Conservation (phyloP, 1,140 invertebrate species). For the Philotrypesis tridentata region DNA sequence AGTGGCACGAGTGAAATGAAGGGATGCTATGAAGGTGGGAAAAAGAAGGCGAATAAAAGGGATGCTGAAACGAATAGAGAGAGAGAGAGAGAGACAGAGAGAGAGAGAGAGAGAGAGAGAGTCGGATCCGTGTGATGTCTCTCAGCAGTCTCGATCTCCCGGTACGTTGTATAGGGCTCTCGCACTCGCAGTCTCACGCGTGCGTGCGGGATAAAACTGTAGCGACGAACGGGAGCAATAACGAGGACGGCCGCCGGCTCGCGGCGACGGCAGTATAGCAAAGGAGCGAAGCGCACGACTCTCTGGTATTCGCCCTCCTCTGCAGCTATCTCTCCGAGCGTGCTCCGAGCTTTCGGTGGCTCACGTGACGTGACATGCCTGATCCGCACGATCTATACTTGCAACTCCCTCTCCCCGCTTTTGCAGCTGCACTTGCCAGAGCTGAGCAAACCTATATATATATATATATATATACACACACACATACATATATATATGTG, state of each 20-base stretch:
- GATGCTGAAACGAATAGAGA: background rate
- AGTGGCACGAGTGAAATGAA: too few relatives aligned
- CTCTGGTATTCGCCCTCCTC: slow-evolving; percentile 12
- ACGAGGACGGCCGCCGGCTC: background rate
- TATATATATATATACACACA: too few relatives aligned
- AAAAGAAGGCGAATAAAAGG: too few relatives aligned
- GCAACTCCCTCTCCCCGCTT: background rate
- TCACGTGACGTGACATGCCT: background rate
- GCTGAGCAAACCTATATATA: too few relatives aligned
- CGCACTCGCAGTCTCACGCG: background rate
- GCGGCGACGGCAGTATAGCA: too few relatives aligned
- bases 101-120: background rate
- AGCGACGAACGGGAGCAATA: background rate
- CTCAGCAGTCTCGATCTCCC: background rate
- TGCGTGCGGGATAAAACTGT: background rate
- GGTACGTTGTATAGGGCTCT: background rate
- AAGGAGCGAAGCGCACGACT: background rate
- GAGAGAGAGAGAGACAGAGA: background rate
- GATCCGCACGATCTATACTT: background rate
- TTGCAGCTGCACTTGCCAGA: background rate
- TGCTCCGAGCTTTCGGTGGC: slow-evolving; percentile 12
- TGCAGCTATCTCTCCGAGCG: background rate
- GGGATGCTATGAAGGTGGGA: too few relatives aligned
- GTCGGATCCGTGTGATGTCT: background rate
- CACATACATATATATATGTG: too few relatives aligned